phyloP scores from a whole-genome alignment of 1,140 invertebrate species.

The Phymorhynchus buccinoides region DNA sequence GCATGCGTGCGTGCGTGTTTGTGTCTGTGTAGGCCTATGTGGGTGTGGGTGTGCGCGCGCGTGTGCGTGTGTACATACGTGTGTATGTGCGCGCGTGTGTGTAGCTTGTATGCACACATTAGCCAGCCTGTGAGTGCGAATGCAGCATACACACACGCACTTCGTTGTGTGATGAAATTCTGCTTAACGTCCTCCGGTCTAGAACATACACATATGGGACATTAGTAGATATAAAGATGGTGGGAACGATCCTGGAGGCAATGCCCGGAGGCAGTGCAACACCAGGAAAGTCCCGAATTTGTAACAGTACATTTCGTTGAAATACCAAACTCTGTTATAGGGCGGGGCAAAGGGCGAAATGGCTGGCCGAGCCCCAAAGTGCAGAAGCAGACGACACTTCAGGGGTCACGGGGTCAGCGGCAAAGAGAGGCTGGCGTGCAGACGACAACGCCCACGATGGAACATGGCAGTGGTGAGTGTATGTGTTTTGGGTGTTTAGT shows the following conservation, averaged over 20 bases:
- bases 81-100: not conserved
- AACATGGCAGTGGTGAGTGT: constrained; percentile 1
- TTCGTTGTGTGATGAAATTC: too few relatives aligned
- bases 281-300: too few relatives aligned
- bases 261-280: too few relatives aligned
- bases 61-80: not conserved
- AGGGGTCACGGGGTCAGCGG: constrained; percentile 33
- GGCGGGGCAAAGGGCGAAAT: constrained; percentile 38
- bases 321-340: too few relatives aligned
- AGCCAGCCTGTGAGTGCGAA: too few relatives aligned
- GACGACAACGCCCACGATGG: constrained; percentile 27
- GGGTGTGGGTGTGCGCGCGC: not conserved
- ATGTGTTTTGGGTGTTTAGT: not conserved
- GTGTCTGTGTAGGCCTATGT: not conserved
- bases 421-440: constrained; percentile 33
- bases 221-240: too few relatives aligned
- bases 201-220: too few relatives aligned
- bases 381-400: constrained; percentile 19
- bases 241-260: too few relatives aligned
- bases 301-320: too few relatives aligned
- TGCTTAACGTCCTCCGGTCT: too few relatives aligned
- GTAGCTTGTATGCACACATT: not conserved
- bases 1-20: not conserved
- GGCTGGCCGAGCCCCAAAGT: constrained; percentile 13
- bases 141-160: too few relatives aligned